A percentile compares a stretch with the other conserved stretches of the same genome.
Evolutionary conservation across 2,888 invertebrate species (phyloP).

Genomic region (Cinara cedri): DNA sequence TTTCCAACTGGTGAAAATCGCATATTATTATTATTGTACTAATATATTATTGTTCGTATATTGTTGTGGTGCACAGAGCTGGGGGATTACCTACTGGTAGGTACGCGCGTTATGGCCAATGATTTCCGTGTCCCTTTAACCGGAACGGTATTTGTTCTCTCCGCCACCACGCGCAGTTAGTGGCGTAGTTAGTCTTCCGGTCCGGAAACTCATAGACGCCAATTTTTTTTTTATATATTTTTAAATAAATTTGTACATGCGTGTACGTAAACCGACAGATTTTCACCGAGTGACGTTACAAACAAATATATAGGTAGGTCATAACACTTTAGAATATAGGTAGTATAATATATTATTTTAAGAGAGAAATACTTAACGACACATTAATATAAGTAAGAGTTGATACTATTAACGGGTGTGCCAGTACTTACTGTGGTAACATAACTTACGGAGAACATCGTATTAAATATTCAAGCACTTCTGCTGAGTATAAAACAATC

Average conservation of each 20-base stretch:
- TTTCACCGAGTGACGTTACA: too few relatives aligned
- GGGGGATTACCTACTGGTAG: conserved; percentile 33
- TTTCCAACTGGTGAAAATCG: conserved; percentile 33
- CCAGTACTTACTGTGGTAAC: too few relatives aligned
- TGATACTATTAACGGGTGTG: too few relatives aligned
- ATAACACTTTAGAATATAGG: too few relatives aligned
- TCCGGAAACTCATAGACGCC: conserved; percentile 46
- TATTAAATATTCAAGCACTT: too few relatives aligned
- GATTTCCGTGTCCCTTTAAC: conserved; percentile 52
- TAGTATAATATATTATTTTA: too few relatives aligned
- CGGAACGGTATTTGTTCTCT: conserved; percentile 56
- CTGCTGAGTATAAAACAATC: too few relatives aligned
- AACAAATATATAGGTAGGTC: not conserved
- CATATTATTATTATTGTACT: not conserved
- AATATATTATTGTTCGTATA: conserved; percentile 18
- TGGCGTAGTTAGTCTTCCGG: conserved; percentile 27
- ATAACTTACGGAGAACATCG: too few relatives aligned
- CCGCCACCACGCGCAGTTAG: not conserved
- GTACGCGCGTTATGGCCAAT: conserved; percentile 45
- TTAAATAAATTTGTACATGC: not conserved
- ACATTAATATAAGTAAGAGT: too few relatives aligned
- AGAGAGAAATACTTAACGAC: too few relatives aligned
- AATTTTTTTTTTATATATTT: conserved; percentile 11
- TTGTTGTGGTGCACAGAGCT: conserved; percentile 8
- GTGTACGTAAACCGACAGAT: not conserved